A percentile compares a stretch with the other conserved stretches of the same genome.
Evolutionary conservation across 2,113 vertebrate genomes (phyloP).

Genomic region (Todiramphus chloris): DNA sequence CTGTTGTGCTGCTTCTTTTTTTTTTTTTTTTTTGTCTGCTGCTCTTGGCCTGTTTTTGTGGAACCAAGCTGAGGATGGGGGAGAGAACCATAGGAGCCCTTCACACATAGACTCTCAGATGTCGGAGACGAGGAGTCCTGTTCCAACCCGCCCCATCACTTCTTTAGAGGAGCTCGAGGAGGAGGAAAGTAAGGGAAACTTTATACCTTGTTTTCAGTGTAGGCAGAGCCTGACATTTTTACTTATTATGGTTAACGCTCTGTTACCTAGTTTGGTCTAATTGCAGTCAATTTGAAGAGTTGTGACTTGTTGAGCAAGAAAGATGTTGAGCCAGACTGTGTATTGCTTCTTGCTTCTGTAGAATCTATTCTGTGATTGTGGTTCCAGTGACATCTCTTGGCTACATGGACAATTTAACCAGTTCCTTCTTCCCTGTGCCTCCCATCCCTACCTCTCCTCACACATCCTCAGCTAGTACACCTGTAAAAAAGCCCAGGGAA

Average conservation of each 20-base stretch:
- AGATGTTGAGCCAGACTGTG: background rate
- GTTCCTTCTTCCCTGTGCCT: background rate
- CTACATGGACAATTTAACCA: accelerated
- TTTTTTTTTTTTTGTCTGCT: background rate
- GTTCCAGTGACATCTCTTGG: background rate
- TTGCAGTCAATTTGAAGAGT: background rate
- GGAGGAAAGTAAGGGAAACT: constrained; percentile 87
- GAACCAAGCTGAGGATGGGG: constrained; percentile 78
- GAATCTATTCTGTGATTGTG: background rate
- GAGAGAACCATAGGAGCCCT: constrained; percentile 61
- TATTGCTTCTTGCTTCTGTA: background rate
- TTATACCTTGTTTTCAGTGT: background rate
- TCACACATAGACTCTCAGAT: constrained; percentile 56
- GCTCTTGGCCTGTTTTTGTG: background rate
- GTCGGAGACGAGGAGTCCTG: constrained; percentile 49
- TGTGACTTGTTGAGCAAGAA: background rate
- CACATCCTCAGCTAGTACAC: background rate
- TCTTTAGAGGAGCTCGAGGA: constrained; percentile 82
- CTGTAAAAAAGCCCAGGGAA: background rate
- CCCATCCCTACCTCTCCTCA: background rate
- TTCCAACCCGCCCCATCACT: constrained; percentile 13
- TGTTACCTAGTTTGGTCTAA: background rate
- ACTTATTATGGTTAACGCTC: background rate
- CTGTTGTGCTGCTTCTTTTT: background rate
- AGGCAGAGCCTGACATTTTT: background rate